Conservation (phyloP, 2,888 invertebrate species). For the Eupithecia exiguata region DNA sequence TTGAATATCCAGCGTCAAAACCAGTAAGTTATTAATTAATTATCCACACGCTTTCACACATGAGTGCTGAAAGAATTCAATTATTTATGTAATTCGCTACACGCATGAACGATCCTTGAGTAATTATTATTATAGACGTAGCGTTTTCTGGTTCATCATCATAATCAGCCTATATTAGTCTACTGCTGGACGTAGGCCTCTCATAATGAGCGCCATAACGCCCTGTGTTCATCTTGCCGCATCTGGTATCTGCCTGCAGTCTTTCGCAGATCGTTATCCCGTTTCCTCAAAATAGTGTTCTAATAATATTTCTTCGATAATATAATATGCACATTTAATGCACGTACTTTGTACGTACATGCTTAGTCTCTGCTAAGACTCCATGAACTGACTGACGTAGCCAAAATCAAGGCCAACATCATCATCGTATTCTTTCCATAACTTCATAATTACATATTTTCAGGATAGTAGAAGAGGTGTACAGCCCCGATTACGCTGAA, state of each 20-base stretch:
- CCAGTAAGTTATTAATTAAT: conserved; percentile 46
- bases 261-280: no score
- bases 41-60: conserved; percentile 9
- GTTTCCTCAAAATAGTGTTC: no score
- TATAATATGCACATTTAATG: no score
- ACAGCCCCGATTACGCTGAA: conserved; percentile 70
- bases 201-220: no score
- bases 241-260: no score
- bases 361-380: not conserved
- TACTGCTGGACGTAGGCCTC: no score
- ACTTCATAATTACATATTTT: conserved; percentile 14
- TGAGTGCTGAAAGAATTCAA: conserved; percentile 13
- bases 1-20: conserved; percentile 57
- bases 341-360: not conserved
- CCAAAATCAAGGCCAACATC: not conserved
- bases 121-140: not conserved
- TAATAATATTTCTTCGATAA: no score
- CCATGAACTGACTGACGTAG: not conserved
- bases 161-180: no score
- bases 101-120: conserved; percentile 1
- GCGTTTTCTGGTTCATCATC: not conserved
- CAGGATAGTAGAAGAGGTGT: conserved; percentile 68
- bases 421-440: not conserved
- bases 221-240: no score
- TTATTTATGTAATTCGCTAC: not conserved